Evolutionary conservation across 1,140 invertebrate genomes (phyloP), one percentile per base, ranked within the genome.

Genomic region (Rhagoletis zephyria): DNA sequence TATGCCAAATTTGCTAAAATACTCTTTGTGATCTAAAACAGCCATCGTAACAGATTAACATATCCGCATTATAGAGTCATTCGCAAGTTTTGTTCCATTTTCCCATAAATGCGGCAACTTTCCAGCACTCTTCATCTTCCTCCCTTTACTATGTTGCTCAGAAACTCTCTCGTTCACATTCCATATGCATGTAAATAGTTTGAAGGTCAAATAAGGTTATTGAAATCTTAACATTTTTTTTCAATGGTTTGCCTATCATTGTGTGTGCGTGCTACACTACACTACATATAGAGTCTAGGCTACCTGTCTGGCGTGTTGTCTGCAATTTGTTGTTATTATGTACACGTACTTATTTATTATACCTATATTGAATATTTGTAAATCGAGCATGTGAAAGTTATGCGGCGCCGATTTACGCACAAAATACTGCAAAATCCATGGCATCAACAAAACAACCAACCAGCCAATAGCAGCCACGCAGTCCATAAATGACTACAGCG

Each of bases 121-220:
- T 30, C 30, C 30, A 0, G 30, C 30, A 30, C 30, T 30, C 30
- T 30, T 30, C 30, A 30, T 30, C 30, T 30, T 30, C 30, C 1
- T 30, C 30, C 30, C 30, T 30, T 30, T 30, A 30, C 30, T 30
- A 30, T 30, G 30, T 30, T 30, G 30, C 30, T 30, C 30, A 30
- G 30, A 30, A 30, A 30, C 30, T 30, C 30, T 30, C 30, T 1
- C 30, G 30, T 30, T 1, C 30, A 30, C 30, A 30, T 30, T 30
- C 30, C 30, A 56, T 3, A 19, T 56, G 16, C 9, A 30, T 81
- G 7, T 16, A 81, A 81, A 63, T 63, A 81, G 16, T 81, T 81
- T 81, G 74, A 81, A 81, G 74, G 74, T 81, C 74, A 81, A n/a
- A 56, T 81, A 81, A 81, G 74, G 74, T 81, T 81, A 81, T 81